Evolutionary conservation across 2,888 invertebrate genomes (phyloP), one percentile per base, ranked within the genome.

Genomic region (Epicampocera succincta): DNA sequence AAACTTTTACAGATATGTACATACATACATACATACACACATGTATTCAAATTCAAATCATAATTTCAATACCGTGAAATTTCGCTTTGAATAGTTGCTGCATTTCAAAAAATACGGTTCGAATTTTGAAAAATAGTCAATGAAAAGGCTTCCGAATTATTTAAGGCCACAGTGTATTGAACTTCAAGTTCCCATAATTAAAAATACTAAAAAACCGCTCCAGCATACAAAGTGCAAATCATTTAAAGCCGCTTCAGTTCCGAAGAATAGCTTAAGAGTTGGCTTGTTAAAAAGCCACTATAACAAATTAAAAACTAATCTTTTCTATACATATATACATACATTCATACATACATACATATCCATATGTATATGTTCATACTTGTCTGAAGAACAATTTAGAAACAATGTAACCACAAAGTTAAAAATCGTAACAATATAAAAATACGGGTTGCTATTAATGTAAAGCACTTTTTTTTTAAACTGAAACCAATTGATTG

Each of bases 251-350:
- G n/a, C 5, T 11, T 12, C 40, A 42, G 21, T 40, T n/a, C 40
- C 60, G 40, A 21, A 1, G n/a, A 13, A 42, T 13, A 13, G 13
- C 40, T 38, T 40, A 19, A 19, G 58, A 15, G 17, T 58, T 6
- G 13, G 40, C 17, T 19, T 58, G 54, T 15, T 33, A 40, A 42
- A 40, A 19, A 60, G 19, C 2, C 19, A 40, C 19, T 58, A 21
- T 40, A 40, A 13, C 15, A 60, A 60, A 44, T 60, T 46, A 29
- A 61, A 61, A 46, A 15, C 46, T 54, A 73, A 73, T n/a, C 48
- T 48, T 60, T 48, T 12, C 15, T 38, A n/a, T n/a, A n/a, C n/a
- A n/a, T n/a, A n/a, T n/a, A n/a, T n/a, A n/a, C n/a, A n/a, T n/a
- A n/a, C n/a, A n/a, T n/a, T n/a, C n/a, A n/a, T n/a, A n/a, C n/a